Evolutionary conservation across 2,113 vertebrate genomes (phyloP).

Genomic region (Charadrius vociferus): DNA sequence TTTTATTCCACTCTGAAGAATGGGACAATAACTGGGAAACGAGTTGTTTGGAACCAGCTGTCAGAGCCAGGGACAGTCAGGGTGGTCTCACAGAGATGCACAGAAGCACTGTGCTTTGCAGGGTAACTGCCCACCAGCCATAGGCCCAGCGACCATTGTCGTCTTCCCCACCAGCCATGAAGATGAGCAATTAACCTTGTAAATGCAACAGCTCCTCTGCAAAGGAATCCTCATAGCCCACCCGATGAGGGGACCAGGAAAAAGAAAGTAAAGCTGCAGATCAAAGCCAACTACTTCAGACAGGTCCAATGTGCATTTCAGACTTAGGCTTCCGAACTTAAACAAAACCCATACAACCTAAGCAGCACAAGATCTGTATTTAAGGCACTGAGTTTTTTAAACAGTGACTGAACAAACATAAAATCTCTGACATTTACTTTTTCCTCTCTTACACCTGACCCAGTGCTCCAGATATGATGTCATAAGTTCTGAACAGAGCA

Average conservation of each 20-base stretch:
- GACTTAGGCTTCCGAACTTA: neutral
- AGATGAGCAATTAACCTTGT: neutral
- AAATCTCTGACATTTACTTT: neutral
- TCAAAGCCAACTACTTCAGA: neutral
- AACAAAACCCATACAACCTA: neutral
- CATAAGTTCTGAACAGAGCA: rapidly evolving
- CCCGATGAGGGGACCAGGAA: neutral
- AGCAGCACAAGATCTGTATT: neutral
- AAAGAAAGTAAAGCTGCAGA: neutral
- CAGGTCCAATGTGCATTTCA: neutral
- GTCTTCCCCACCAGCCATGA: neutral
- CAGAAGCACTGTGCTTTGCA: neutral
- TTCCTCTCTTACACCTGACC: neutral
- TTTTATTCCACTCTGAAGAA: neutral
- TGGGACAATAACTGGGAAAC: neutral
- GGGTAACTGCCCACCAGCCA: neutral
- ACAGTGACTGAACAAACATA: neutral
- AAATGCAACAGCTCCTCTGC: neutral
- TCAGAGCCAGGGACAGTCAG: neutral
- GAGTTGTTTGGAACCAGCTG: neutral
- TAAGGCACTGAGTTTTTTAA: neutral
- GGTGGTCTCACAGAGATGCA: neutral
- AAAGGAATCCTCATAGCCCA: neutral
- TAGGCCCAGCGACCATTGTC: neutral
- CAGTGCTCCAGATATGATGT: neutral